These are phyloP conservation scores for Mesochorus sp. DNA, from an alignment of 2,888 invertebrate species.

Conservation along the genomic window DNA sequence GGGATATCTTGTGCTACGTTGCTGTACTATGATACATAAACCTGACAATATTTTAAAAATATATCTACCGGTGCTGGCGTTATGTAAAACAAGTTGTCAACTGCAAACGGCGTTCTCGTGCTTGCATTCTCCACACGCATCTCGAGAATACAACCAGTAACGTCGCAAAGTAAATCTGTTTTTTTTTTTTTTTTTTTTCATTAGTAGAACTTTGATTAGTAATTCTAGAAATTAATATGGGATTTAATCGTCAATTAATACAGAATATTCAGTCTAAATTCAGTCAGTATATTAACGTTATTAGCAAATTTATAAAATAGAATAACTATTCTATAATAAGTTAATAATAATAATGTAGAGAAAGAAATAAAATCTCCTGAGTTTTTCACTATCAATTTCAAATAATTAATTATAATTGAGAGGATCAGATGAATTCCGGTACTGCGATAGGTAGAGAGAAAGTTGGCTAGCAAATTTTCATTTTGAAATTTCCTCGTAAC, in stretches of 20 bases:
- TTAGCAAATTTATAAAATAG: too few species aligned
- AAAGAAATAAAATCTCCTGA: too few species aligned
- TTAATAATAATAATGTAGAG: too few species aligned
- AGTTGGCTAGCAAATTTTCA: constrained; percentile 34
- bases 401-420: too few species aligned
- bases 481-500: constrained; percentile 41
- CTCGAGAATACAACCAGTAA: neutral
- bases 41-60: constrained; percentile 23
- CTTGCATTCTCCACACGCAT: neutral
- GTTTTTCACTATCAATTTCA: too few species aligned
- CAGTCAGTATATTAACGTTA: too few species aligned
- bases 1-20: too few species aligned
- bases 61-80: constrained; percentile 35
- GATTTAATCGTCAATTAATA: neutral
- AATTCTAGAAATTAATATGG: neutral
- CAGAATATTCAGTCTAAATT: too few species aligned
- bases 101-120: neutral
- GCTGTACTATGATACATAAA: constrained; percentile 14
- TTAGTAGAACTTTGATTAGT: neutral
- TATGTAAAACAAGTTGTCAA: constrained; percentile 45
- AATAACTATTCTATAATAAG: too few species aligned
- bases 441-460: constrained; percentile 30
- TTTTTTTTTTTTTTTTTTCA: neutral
- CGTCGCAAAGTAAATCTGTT: neutral
- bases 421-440: constrained; percentile 9